phyloP scores from a whole-genome alignment of 2,113 vertebrate genomes.

The Mungos mungo region DNA sequence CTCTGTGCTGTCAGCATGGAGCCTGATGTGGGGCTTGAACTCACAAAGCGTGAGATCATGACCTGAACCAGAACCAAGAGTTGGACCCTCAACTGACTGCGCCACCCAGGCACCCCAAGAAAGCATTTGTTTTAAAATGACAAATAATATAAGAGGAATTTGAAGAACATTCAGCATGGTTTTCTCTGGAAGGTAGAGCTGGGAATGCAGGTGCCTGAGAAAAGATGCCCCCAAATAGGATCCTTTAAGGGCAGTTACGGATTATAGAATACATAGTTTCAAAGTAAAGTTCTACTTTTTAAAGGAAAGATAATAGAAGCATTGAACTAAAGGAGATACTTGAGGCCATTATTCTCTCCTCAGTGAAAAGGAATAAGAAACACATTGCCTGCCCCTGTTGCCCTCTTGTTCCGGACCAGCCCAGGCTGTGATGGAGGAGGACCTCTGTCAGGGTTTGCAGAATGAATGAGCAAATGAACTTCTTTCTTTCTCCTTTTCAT shows the following conservation, averaged over 20 bases:
- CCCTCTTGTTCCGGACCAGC: neutral
- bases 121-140: constrained; percentile 53
- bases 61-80: too few relatives aligned
- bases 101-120: neutral
- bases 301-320: neutral
- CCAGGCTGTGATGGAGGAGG: neutral
- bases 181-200: neutral
- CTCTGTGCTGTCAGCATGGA: too few relatives aligned
- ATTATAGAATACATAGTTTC: neutral
- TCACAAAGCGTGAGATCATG: too few relatives aligned
- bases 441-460: neutral
- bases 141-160: neutral
- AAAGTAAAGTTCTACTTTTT: neutral
- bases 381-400: too few relatives aligned
- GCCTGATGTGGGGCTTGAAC: too few relatives aligned
- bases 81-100: too few relatives aligned
- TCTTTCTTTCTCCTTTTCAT: neutral
- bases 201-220: neutral
- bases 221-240: neutral
- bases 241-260: neutral
- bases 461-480: neutral
- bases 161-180: constrained; percentile 6
- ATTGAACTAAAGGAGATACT: neutral
- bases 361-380: constrained; percentile 17
- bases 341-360: neutral